Evolutionary conservation across 1,140 invertebrate species (phyloP), one percentile per base, ranked within the genome.

Genomic region (Lepidurus arcticus): DNA sequence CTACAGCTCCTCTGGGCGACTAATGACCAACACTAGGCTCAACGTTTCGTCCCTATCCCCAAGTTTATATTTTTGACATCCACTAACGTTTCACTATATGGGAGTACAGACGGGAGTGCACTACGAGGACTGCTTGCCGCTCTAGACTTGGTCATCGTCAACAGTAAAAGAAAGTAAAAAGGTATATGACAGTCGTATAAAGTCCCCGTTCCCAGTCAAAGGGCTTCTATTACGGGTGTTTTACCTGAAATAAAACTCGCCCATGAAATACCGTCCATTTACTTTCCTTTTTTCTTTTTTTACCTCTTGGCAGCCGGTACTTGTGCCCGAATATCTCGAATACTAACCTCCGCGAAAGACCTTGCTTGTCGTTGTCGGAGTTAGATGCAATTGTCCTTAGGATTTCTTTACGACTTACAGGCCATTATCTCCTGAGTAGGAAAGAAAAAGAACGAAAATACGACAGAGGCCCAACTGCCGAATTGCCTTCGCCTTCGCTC

Each of bases 321-420:
- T 65, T 65, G 53, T 34, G 34, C 34, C 4, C 34, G 34, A 65
- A 65, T 65, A 65, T 65, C 53, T 21, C 9, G 9, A 65, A 65
- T 1, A 65, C 9, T 65, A 65, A 16, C 45, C 45, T 10, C 16
- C 16, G 53, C 8, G 13, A 65, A 65, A 65, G 53, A 21, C 1
- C 53, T 65, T 21, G 53, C 53, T 21, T 65, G 53, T 21, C 53
- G 53, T 65, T 65, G 53, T 65, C 53, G 13, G 53, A 65, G 53
- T 65, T 65, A 65, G 53, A 65, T 65, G 53, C 53, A 65, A 65
- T 65, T 65, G 53, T 65, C 53, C 53, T 65, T 65, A 65, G 53
- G 53, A 65, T 65, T 65, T 65, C 53, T 65, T 65, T 65, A 65
- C 53, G 53, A 65, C 53, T 65, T 65, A 65, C 53, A 65, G 53